Conservation (phyloP, 1,140 invertebrate genomes). For the Brachionus angularis region DNA sequence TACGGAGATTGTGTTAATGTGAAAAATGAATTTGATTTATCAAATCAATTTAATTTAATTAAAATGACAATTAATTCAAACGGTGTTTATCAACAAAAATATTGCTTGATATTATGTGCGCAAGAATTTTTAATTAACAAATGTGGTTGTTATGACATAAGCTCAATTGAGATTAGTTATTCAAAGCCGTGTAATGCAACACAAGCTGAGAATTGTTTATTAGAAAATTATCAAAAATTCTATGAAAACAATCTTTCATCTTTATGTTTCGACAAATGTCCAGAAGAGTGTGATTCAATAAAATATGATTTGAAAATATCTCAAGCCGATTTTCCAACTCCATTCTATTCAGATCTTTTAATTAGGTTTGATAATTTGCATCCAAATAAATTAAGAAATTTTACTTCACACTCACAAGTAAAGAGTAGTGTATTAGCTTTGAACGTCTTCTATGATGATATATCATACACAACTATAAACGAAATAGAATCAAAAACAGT, state of each 20-base stretch:
- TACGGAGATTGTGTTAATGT: conserved; percentile 12
- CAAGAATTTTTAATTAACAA: background rate
- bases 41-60: background rate
- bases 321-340: background rate
- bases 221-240: too few species aligned
- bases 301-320: background rate
- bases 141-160: background rate
- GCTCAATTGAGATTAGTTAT: too few species aligned
- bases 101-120: background rate
- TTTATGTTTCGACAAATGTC: background rate
- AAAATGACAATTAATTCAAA: background rate
- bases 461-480: background rate
- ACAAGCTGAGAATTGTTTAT: background rate
- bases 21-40: background rate
- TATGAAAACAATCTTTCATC: too few species aligned
- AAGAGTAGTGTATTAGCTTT: background rate
- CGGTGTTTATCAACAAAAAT: conserved; percentile 4
- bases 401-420: background rate
- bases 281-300: conserved; percentile 5
- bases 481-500: conserved; percentile 2
- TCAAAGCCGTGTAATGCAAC: background rate
- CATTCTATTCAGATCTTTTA: background rate
- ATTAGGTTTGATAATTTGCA: background rate
- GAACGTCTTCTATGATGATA: conserved; percentile 7
- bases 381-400: background rate